Conservation (phyloP, 2,888 invertebrate genomes). For the Lycocerus yunnanus region DNA sequence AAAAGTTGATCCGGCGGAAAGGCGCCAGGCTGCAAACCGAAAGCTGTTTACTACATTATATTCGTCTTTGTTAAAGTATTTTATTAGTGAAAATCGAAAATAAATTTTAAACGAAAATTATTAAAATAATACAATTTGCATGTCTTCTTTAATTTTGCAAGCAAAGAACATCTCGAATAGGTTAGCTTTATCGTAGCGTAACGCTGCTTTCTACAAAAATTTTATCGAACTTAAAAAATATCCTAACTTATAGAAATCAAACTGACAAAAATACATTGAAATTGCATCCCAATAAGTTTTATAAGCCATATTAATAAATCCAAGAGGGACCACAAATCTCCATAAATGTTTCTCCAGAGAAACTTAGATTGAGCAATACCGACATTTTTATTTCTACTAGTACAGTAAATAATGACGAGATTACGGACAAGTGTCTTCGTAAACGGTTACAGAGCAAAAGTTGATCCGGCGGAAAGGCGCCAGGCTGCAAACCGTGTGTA, state of each 20-base stretch:
- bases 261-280: neutral
- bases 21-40: constrained; percentile 34
- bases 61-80: no score
- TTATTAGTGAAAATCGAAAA: no score
- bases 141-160: neutral
- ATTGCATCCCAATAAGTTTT: neutral
- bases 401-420: constrained; percentile 20
- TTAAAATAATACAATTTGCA: no score
- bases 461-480: constrained; percentile 35
- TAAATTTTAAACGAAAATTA: no score
- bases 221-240: neutral
- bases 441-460: constrained; percentile 31
- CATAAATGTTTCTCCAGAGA: neutral
- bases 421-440: constrained; percentile 26
- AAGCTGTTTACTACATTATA: neutral
- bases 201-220: neutral
- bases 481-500: constrained; percentile 32
- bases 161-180: neutral
- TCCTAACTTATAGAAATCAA: neutral
- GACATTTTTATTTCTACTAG: constrained; percentile 8
- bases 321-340: neutral
- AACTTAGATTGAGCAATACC: neutral
- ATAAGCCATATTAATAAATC: neutral
- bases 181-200: neutral
- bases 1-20: constrained; percentile 33